Base-by-base conservation (phyloP, 2,888 invertebrate genomes). In the Lymantria monacha region DNA sequence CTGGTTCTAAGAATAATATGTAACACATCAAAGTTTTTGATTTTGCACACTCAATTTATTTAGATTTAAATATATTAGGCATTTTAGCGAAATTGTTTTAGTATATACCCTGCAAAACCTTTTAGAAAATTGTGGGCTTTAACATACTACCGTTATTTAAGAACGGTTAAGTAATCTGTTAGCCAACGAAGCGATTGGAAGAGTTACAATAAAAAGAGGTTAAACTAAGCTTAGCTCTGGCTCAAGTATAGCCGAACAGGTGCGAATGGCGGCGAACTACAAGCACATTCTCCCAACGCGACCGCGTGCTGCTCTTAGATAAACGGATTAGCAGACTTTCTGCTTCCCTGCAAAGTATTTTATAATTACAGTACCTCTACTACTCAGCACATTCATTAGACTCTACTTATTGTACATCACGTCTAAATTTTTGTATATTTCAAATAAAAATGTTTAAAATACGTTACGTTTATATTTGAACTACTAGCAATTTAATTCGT, bases 301-400 rank as follows among this genome's bases (percentile, higher is more conserved):
- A 60, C 77, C 80, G 84, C 73, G 81, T 85, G 86, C 79, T 81
- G 73, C 75, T 73, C 76, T 78, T 72, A 81, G 86, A 87, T 87
- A 87, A 85, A 85, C 75, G 85, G 85, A 84, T 85, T 85, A 85
- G 67, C 77, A 80, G 74, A 76, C 76, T 81, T 79, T 77, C 79
- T 78, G 68, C 71, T 72, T 72, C 65, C 76, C 70, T 74, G 65
- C 68, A 72, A 70, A 64, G 58, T 62, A 68, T 64, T 63, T 22
- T 46, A 52, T 63, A 75, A 78, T 76, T 71, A 73, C 71, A 68
- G 69, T 69, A 70, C 66, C 62, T 69, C 69, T 62, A 67, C 59
- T 53, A 63, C 60, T 66, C 61, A 50, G 57, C 54, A 61, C 53
- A 59, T 63, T 58, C 46, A 15, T 9, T 9, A 10, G 15, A 9